Evolutionary conservation across 2,797 vertebrate species (phyloP), one percentile per base, ranked within the genome.

Genomic region (Thaleichthys pacificus): DNA sequence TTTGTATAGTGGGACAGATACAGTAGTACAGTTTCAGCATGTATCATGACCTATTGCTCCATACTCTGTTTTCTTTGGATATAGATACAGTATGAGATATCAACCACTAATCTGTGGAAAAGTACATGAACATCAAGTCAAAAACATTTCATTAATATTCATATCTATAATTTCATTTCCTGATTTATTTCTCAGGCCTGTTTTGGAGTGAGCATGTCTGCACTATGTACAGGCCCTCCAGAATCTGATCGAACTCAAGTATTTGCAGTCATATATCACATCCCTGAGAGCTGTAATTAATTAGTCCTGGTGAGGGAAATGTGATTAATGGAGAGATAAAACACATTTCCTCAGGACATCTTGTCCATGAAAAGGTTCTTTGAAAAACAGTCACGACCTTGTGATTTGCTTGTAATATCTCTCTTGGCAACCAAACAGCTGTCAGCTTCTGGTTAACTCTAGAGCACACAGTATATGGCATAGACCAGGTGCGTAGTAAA

Each of bases 231-330:
- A 22, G 47, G 15, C 17, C 9, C 38, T 61, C 22, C 22, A 80
- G 78, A 61, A 82, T 82, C 69, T 78, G 68, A 77, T 79, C 70
- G 72, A 77, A 51, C 68, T 58, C 66, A 77, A 73, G 72, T 74
- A 77, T 77, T 70, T 71, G 68, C 63, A 35, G 66, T 78, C 63
- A 80, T 66, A 86, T 77, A 81, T 68, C 66, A 42, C 71, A 62
- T 65, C 68, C 66, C 76, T 66, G 65, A n/a, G 30, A 70, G 76
- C 24, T 47, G 71, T 77, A 71, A 84, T 80, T 70, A 67, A 81
- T 84, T 66, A 78, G 71, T 72, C 76, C 74, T 64, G 66, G 79
- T 67, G 65, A 77, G 64, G 32, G 58, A 68, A 69, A 65, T 35
- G 58, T 74, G 70, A 81, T 82, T 69, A 67, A 68, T 78, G 63